These are phyloP conservation scores for Lysiphlebus fabarum DNA, from an alignment of 1,140 invertebrate genomes.

Conservation along the genomic window DNA sequence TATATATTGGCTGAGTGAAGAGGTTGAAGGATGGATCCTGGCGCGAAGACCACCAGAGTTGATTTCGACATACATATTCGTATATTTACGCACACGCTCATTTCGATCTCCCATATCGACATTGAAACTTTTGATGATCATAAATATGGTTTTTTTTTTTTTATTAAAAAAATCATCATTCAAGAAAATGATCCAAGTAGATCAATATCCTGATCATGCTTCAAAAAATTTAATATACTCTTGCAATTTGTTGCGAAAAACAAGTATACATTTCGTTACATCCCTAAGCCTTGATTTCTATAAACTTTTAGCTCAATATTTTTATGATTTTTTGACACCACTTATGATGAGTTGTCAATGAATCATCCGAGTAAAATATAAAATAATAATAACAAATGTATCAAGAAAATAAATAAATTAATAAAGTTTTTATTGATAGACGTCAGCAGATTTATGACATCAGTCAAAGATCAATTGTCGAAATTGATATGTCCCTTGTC, in stretches of 20 bases:
- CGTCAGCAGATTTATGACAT: slow-evolving; percentile 19
- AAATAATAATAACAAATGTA: no score
- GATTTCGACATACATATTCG: slow-evolving; percentile 7
- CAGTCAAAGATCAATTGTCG: slow-evolving; percentile 21
- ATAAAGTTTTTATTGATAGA: slow-evolving; percentile 15
- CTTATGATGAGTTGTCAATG: background rate
- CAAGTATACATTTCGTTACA: slow-evolving; percentile 5
- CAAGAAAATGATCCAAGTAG: background rate
- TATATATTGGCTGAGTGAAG: background rate
- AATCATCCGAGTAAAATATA: background rate
- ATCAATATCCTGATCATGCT: slow-evolving; percentile 9
- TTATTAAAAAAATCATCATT: background rate
- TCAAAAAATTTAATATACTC: slow-evolving; percentile 1
- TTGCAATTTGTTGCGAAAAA: no score
- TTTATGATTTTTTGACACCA: background rate
- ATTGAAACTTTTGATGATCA: slow-evolving; percentile 4
- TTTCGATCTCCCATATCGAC: slow-evolving; percentile 8
- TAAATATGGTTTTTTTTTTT: no score
- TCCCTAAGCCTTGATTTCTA: background rate
- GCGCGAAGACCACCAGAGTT: slow-evolving; percentile 21
- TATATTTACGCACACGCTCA: background rate
- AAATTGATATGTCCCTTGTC: slow-evolving; percentile 20
- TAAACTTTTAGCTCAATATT: background rate
- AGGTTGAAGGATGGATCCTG: slow-evolving; percentile 17
- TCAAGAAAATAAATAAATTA: background rate